Percentiles rank a stretch among this genome's conserved stretches.
Evolutionary conservation across 2,888 invertebrate species (phyloP).

Genomic region (Philereme transversata): DNA sequence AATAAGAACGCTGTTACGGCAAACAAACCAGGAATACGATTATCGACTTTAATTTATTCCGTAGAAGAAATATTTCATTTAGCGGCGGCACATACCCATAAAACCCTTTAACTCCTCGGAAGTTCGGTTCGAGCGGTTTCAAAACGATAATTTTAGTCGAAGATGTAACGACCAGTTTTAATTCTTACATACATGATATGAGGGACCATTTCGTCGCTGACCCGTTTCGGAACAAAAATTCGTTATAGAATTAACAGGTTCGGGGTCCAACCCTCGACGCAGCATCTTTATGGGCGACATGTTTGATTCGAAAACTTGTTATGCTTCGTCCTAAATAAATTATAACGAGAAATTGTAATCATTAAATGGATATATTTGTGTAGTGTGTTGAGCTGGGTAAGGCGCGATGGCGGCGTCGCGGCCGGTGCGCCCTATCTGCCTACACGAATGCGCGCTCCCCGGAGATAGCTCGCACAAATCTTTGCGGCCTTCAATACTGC

Average conservation of each 20-base stretch:
- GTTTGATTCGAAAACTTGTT: constrained; percentile 84
- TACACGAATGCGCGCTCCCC: constrained; percentile 76
- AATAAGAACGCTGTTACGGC: constrained; percentile 66
- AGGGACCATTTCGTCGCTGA: constrained; percentile 71
- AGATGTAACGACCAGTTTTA: constrained; percentile 77
- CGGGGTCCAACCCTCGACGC: constrained; percentile 76
- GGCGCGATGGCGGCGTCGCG: constrained; percentile 46
- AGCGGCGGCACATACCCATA: constrained; percentile 66
- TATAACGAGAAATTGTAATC: constrained; percentile 84
- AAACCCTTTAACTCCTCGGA: constrained; percentile 75
- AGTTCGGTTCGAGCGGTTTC: constrained; percentile 62
- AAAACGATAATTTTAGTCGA: constrained; percentile 75
- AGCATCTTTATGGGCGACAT: constrained; percentile 84
- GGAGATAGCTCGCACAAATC: constrained; percentile 73
- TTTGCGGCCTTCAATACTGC: constrained; percentile 67
- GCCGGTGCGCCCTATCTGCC: constrained; percentile 63
- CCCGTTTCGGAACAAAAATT: constrained; percentile 66
- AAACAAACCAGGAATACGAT: constrained; percentile 65
- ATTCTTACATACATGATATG: constrained; percentile 77
- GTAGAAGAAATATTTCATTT: constrained; percentile 82
- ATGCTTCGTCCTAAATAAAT: constrained; percentile 83
- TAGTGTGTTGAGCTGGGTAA: constrained; percentile 69
- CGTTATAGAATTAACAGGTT: constrained; percentile 75
- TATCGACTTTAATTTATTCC: constrained; percentile 83
- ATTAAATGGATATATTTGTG: constrained; percentile 79